These are phyloP conservation scores for Ptychadena robeensis DNA, from an alignment of 2,797 vertebrate species.

Conservation along the genomic window DNA sequence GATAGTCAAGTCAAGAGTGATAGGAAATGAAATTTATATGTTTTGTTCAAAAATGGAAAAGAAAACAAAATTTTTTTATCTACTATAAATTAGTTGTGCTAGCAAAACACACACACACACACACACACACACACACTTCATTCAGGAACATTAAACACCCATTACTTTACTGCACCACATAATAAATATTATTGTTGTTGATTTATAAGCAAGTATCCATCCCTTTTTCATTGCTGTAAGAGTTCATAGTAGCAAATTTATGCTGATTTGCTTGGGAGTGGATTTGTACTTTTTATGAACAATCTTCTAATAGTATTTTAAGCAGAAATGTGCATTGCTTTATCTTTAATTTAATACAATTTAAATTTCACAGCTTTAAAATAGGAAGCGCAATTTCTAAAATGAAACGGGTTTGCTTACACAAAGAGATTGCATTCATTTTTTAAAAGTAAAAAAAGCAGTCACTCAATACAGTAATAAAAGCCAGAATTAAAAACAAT, in stretches of 20 bases:
- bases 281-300: conserved; percentile 3
- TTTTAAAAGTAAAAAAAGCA: not conserved
- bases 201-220: conserved; percentile 47
- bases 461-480: not conserved
- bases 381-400: not conserved
- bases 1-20: conserved; percentile 25
- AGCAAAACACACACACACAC: conserved; percentile 27
- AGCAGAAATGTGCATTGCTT: conserved; percentile 16
- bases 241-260: conserved; percentile 22
- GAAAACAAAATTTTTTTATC: conserved; percentile 31
- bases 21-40: conserved; percentile 42
- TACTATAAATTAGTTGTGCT: conserved; percentile 33
- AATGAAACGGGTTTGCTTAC: not conserved
- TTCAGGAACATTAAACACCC: conserved; percentile 31
- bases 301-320: conserved; percentile 36
- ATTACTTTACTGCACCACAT: conserved; percentile 34
- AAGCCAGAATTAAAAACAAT: not conserved
- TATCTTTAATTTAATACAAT: not conserved
- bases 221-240: not conserved
- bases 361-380: conserved; percentile 3
- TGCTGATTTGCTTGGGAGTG: conserved; percentile 21
- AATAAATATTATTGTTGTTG: conserved; percentile 39
- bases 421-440: not conserved
- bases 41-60: conserved; percentile 28
- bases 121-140: no score